Conservation (phyloP, 2,888 invertebrate species). For the Heliconius erato region DNA sequence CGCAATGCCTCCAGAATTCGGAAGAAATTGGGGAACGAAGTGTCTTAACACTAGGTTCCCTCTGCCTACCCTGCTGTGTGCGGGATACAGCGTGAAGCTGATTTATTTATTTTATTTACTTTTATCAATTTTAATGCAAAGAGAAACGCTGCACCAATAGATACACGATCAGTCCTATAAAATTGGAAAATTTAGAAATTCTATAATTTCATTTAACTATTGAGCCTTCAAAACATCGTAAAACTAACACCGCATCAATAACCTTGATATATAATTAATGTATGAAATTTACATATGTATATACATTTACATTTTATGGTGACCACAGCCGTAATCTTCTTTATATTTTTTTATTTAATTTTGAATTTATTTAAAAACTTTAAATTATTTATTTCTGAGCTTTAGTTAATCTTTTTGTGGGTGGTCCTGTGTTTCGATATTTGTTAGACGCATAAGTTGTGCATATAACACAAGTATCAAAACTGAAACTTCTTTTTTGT, state of each 20-base stretch:
- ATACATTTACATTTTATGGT: slow-evolving; percentile 59
- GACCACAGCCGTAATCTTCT: slow-evolving; percentile 58
- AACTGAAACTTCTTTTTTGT: not conserved
- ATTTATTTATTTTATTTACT: too few relatives aligned
- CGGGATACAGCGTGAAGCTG: too few relatives aligned
- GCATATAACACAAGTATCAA: too few relatives aligned
- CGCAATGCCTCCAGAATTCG: too few relatives aligned
- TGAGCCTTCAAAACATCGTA: slow-evolving; percentile 38
- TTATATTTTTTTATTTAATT: slow-evolving; percentile 31
- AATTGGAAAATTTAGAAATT: not conserved
- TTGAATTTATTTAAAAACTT: not conserved
- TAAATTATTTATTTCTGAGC: too few relatives aligned
- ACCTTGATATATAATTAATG: slow-evolving; percentile 45
- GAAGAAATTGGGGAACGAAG: too few relatives aligned
- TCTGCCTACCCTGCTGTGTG: too few relatives aligned
- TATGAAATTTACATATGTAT: slow-evolving; percentile 42
- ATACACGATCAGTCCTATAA: not conserved
- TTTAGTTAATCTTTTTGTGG: not conserved
- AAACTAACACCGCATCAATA: slow-evolving; percentile 41
- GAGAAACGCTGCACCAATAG: not conserved
- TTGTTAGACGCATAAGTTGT: not conserved
- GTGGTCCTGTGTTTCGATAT: not conserved
- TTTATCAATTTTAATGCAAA: not conserved
- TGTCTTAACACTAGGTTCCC: too few relatives aligned
- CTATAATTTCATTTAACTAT: slow-evolving; percentile 10